These are phyloP conservation scores for Drosophila erecta DNA, from an alignment of 1,140 invertebrate genomes.

Conservation along the genomic window DNA sequence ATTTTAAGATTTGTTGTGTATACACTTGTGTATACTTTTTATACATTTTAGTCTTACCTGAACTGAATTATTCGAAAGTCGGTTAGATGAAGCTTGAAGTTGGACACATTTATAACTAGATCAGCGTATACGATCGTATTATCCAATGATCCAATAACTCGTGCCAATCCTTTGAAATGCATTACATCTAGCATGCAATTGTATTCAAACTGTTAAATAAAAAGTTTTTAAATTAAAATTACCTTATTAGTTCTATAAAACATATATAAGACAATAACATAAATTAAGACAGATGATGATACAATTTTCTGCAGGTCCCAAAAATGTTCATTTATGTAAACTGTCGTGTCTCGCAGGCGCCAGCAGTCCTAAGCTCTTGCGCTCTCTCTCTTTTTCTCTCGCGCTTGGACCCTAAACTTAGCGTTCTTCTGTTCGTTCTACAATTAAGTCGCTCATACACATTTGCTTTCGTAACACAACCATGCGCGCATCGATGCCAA, in stretches of 20 bases:
- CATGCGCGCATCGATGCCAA: too few relatives aligned
- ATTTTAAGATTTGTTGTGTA: too few relatives aligned
- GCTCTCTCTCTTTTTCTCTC: too few relatives aligned
- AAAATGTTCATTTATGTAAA: too few relatives aligned
- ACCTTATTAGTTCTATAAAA: not conserved
- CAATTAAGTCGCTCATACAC: too few relatives aligned
- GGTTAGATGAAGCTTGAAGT: slow-evolving; percentile 49
- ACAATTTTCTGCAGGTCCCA: too few relatives aligned
- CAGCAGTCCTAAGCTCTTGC: too few relatives aligned
- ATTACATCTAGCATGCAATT: slow-evolving; percentile 67
- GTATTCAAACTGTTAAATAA: slow-evolving; percentile 66
- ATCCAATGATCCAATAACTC: slow-evolving; percentile 64
- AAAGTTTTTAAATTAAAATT: not conserved
- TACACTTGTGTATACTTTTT: too few relatives aligned
- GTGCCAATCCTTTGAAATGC: slow-evolving; percentile 62
- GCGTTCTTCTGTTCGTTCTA: too few relatives aligned
- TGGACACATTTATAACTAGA: slow-evolving; percentile 56
- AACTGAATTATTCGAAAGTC: slow-evolving; percentile 72
- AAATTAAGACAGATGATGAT: not conserved
- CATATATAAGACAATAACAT: not conserved
- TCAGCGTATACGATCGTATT: slow-evolving; percentile 68
- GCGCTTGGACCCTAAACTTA: too few relatives aligned
- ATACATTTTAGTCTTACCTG: slow-evolving; percentile 34
- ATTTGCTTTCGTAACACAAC: too few relatives aligned
- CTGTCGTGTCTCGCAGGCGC: too few relatives aligned